Evolutionary conservation across 2,113 vertebrate genomes (phyloP), one percentile per base, ranked within the genome.

Genomic region (Sphyrna mokarran): DNA sequence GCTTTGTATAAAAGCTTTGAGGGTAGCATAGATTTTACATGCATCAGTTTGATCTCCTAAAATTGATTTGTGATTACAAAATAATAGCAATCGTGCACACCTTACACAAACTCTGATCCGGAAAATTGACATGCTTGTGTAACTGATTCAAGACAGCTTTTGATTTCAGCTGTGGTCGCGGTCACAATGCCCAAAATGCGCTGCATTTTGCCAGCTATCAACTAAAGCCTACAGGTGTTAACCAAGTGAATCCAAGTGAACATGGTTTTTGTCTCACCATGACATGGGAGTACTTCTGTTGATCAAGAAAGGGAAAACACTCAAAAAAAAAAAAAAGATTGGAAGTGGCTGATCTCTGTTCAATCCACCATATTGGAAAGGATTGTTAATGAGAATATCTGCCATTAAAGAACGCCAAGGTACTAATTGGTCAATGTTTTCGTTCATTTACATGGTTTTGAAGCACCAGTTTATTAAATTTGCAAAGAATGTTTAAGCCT

Each of bases 1-100:
- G 69, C 94, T 94, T 69, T 54, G 11, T 90, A 14, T 90, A 48
- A 90, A 90, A 61, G 87, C 54, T 90, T 83, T 40, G 37, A 61
- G 26, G 23, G 87, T 90, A 76, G 69, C 94, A 72, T 95, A 72
- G 68, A 54, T 95, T 95, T 94, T 94, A 40, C 26, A 33, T 54
- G 37, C 94, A 72, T 72, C 94, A 72, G 2, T 95, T 70, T 95
- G 68, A 70, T 70, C 22, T 13, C 43, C 43, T 26, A 72, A 69
- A 95, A 72, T 48, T 95, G n/a, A 95, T 95, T 95, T 72, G 40
- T 72, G 69, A 76, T 29, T 95, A 40, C 68, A 72, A 95, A 72
- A 10, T 66, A 66, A 90, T 10, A 33, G 33, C n/a, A 69, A 14
- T 94, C 16, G 40, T 23, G 66, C 37, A 93, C 33, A 54, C 90